Evolutionary conservation across 1,140 invertebrate species (phyloP).

Genomic region (Lordiphosa clarofinis): DNA sequence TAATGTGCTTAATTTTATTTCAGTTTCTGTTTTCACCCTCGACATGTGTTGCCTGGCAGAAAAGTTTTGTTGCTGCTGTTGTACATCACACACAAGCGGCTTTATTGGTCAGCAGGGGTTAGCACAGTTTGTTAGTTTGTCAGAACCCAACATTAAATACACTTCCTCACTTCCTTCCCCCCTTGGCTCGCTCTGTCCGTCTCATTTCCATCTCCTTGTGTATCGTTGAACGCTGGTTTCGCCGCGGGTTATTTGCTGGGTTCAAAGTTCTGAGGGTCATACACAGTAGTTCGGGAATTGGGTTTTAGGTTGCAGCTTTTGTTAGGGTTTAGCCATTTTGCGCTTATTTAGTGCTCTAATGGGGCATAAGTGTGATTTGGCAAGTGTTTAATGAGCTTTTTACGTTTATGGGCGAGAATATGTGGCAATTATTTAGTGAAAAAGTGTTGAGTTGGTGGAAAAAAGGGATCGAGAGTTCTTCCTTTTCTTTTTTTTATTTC

Average conservation of each 20-base stretch:
- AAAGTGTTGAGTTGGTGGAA: too few relatives aligned
- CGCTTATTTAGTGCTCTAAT: constrained; percentile 74
- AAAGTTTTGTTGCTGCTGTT: constrained; percentile 13
- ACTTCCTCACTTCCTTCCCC: neutral
- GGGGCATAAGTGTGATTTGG: constrained; percentile 72
- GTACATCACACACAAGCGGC: constrained; percentile 70
- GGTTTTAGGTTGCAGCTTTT: constrained; percentile 7
- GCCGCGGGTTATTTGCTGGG: constrained; percentile 72
- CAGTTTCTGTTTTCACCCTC: constrained; percentile 26
- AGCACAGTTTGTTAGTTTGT: constrained; percentile 66
- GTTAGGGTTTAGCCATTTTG: constrained; percentile 42
- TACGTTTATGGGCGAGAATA: constrained; percentile 30
- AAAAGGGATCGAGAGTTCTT: too few relatives aligned
- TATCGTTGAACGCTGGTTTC: constrained; percentile 30
- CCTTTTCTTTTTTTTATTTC: too few relatives aligned
- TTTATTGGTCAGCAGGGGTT: constrained; percentile 77
- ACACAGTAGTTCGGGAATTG: constrained; percentile 29
- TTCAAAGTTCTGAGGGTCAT: constrained; percentile 44
- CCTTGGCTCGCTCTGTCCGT: neutral
- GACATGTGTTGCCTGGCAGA: constrained; percentile 63
- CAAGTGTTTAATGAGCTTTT: constrained; percentile 75
- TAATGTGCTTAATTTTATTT: constrained; percentile 75
- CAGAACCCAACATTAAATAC: constrained; percentile 66
- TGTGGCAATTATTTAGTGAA: too few relatives aligned
- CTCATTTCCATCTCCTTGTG: constrained; percentile 43